phyloP scores from a whole-genome alignment of 2,797 vertebrate species.

The Geotria australis region DNA sequence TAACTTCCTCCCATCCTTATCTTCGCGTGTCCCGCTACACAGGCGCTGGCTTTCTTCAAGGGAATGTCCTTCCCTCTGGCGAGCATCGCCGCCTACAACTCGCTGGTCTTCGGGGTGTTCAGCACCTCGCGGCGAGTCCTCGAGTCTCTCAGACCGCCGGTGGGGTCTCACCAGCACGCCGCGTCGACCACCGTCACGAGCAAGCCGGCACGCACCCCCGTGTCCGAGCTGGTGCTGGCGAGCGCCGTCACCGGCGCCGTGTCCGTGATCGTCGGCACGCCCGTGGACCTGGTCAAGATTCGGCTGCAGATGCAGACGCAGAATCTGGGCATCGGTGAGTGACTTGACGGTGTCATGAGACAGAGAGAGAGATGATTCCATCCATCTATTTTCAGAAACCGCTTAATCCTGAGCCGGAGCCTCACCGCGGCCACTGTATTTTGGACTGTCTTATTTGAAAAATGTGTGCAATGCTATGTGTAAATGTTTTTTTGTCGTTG shows the following conservation, averaged over 20 bases:
- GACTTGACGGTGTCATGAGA: too few species aligned
- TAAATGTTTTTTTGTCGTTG: too few species aligned
- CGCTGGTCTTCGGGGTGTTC: constrained; percentile 62
- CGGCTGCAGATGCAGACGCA: constrained; percentile 74
- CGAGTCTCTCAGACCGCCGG: constrained; percentile 20
- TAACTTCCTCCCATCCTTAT: too few species aligned
- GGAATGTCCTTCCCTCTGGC: constrained; percentile 78
- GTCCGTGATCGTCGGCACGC: constrained; percentile 45
- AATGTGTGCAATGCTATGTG: too few species aligned
- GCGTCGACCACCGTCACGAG: not conserved
- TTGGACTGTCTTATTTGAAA: too few species aligned
- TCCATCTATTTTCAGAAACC: too few species aligned
- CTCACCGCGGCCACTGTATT: too few species aligned
- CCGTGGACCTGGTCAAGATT: constrained; percentile 80
- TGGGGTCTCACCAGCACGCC: constrained; percentile 3
- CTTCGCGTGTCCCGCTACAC: not conserved
- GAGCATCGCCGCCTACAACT: constrained; percentile 60
- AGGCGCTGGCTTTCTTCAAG: constrained; percentile 71
- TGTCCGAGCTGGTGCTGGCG: constrained; percentile 32
- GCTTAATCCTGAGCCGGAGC: too few species aligned
- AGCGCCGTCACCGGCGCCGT: constrained; percentile 34
- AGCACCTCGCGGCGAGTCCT: constrained; percentile 42
- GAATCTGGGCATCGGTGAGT: constrained; percentile 20
- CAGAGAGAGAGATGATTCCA: not conserved
- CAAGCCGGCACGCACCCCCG: constrained; percentile 1